A percentile compares a stretch with the other conserved stretches of the same genome.
Evolutionary conservation across 2,113 vertebrate species (phyloP).

Genomic region (Lepisosteus osseus): DNA sequence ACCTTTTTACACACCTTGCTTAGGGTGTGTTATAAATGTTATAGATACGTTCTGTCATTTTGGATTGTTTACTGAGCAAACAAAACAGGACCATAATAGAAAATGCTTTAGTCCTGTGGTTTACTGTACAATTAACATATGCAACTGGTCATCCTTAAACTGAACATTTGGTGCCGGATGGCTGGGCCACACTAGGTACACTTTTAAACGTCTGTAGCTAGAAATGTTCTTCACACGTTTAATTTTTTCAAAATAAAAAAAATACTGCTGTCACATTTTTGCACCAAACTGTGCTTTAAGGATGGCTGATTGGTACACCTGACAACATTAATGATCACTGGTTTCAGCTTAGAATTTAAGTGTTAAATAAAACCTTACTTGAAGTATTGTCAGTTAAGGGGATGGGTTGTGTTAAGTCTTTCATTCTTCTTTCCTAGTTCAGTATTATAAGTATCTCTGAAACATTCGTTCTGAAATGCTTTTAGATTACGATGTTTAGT

Average conservation of each 20-base stretch:
- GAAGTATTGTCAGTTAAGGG: too few relatives aligned
- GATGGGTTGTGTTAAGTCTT: too few relatives aligned
- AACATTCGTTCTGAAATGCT: too few relatives aligned
- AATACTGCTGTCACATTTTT: too few relatives aligned
- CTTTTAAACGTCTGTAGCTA: too few relatives aligned
- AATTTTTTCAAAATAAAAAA: too few relatives aligned
- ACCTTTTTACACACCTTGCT: slow-evolving; percentile 54
- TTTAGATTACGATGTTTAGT: too few relatives aligned
- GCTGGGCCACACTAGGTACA: too few relatives aligned
- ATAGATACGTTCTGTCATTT: too few relatives aligned
- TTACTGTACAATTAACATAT: neutral
- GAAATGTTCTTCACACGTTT: too few relatives aligned
- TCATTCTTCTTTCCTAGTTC: too few relatives aligned
- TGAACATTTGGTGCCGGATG: neutral
- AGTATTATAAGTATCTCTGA: too few relatives aligned
- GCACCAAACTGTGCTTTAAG: neutral
- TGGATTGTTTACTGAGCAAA: neutral
- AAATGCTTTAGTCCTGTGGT: neutral
- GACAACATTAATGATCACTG: neutral
- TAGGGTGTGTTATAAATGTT: slow-evolving; percentile 54
- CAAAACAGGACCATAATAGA: neutral
- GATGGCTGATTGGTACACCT: neutral
- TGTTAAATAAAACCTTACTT: neutral
- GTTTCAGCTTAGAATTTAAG: neutral
- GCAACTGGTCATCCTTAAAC: slow-evolving; percentile 1